A percentile compares a stretch with the other conserved stretches of the same genome.
Conservation (phyloP, 2,797 vertebrate species). For the Gobio occitaniae region DNA sequence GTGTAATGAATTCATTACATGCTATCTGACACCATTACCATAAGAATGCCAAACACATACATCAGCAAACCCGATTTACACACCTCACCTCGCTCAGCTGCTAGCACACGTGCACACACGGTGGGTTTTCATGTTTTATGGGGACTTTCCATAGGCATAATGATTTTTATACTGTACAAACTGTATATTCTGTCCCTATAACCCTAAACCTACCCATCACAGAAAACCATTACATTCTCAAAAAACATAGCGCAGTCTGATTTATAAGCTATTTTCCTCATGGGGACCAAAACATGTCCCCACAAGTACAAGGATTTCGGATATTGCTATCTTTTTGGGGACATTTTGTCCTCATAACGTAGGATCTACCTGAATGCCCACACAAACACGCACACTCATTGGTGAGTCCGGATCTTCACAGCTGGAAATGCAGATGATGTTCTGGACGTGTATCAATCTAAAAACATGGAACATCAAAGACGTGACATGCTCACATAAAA, state of each 20-base stretch:
- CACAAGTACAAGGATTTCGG: too few species aligned
- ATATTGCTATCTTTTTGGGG: too few species aligned
- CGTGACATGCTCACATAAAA: background rate
- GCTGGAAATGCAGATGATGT: slow-evolving; percentile 55
- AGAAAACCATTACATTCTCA: background rate
- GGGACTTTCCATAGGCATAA: background rate
- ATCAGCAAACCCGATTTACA: slow-evolving; percentile 59
- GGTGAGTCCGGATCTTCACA: background rate
- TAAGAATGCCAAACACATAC: slow-evolving; percentile 66
- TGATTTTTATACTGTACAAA: background rate
- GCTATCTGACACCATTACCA: slow-evolving; percentile 69
- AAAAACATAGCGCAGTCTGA: background rate
- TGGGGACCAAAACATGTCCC: background rate
- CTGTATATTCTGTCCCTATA: background rate
- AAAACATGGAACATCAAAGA: background rate
- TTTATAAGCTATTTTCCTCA: background rate
- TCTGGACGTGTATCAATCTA: background rate
- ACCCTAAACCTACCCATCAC: background rate
- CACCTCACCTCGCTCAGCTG: slow-evolving; percentile 59
- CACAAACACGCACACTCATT: background rate
- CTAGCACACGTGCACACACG: background rate
- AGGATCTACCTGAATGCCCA: background rate
- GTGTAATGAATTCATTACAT: slow-evolving; percentile 70
- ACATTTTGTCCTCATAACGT: background rate
- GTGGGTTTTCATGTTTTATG: background rate